These are phyloP conservation scores for Malthinus seriepunctatus DNA, from an alignment of 2,888 invertebrate species.

Conservation along the genomic window DNA sequence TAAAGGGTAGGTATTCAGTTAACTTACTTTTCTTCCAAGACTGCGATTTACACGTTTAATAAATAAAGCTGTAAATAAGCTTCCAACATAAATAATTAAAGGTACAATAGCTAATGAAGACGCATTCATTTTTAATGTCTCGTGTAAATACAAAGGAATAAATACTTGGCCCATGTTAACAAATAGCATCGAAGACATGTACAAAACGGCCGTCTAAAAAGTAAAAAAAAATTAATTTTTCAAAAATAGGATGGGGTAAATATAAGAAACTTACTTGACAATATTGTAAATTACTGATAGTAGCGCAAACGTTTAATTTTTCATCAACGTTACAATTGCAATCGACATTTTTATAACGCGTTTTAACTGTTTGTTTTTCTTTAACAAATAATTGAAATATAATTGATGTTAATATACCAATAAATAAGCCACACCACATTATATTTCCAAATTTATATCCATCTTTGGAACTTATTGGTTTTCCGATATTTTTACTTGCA, in stretches of 20 bases:
- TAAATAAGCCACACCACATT: slow-evolving; percentile 68
- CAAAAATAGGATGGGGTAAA: too few species aligned
- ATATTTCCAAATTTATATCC: slow-evolving; percentile 69
- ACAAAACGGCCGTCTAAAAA: slow-evolving; percentile 75
- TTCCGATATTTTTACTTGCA: slow-evolving; percentile 57
- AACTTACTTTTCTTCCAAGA: slow-evolving; percentile 65
- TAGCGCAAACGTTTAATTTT: slow-evolving; percentile 43
- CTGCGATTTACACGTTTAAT: slow-evolving; percentile 70
- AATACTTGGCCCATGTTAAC: slow-evolving; percentile 86
- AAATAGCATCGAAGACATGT: slow-evolving; percentile 84
- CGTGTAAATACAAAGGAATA: slow-evolving; percentile 83
- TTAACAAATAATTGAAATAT: slow-evolving; percentile 74
- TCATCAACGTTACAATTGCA: slow-evolving; percentile 35
- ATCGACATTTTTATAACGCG: slow-evolving; percentile 45
- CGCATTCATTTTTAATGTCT: slow-evolving; percentile 72
- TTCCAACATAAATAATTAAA: slow-evolving; percentile 79
- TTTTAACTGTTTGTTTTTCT: slow-evolving; percentile 56
- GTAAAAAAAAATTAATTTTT: slow-evolving; percentile 23
- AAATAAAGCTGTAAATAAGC: slow-evolving; percentile 74
- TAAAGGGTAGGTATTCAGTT: not conserved
- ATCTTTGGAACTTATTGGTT: slow-evolving; percentile 69
- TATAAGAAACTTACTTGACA: slow-evolving; percentile 42
- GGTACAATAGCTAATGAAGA: slow-evolving; percentile 80
- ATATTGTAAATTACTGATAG: slow-evolving; percentile 43
- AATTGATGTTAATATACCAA: slow-evolving; percentile 67